Evolutionary conservation across 2,797 vertebrate species (phyloP).

Genomic region (Phrynocephalus vlangalii): DNA sequence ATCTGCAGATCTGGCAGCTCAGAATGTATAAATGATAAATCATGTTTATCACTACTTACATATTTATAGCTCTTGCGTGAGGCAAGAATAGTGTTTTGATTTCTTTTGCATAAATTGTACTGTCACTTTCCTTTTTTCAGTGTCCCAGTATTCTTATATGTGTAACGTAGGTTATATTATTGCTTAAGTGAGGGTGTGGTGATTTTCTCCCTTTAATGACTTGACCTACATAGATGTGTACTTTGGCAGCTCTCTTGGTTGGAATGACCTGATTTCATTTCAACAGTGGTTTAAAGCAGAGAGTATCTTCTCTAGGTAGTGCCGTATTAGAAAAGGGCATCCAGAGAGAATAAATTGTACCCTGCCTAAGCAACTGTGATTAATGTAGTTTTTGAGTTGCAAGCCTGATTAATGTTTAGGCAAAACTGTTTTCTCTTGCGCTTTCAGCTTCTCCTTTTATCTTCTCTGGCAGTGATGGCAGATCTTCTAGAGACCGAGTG

Average conservation of each 20-base stretch:
- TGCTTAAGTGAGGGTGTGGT: neutral
- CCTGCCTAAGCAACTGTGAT: neutral
- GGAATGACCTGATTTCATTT: conserved; percentile 14
- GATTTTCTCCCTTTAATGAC: neutral
- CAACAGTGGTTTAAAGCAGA: neutral
- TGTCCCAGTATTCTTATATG: neutral
- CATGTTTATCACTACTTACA: neutral
- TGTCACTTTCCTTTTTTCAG: neutral
- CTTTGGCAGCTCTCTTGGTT: conserved; percentile 15
- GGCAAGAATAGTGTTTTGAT: neutral
- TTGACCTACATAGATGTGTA: neutral
- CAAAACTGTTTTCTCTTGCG: neutral
- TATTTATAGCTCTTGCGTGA: neutral
- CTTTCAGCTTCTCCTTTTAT: neutral
- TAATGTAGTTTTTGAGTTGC: neutral
- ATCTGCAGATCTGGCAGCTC: neutral
- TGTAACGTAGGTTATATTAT: neutral
- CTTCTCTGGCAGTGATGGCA: no score
- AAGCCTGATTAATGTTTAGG: neutral
- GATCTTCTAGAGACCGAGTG: no score
- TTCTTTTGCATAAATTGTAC: neutral
- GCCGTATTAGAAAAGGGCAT: neutral
- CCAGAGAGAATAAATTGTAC: neutral
- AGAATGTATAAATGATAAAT: neutral
- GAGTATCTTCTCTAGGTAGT: neutral